Evolutionary conservation across 2,797 vertebrate species (phyloP).

Genomic region (Rhynchotus rufescens): DNA sequence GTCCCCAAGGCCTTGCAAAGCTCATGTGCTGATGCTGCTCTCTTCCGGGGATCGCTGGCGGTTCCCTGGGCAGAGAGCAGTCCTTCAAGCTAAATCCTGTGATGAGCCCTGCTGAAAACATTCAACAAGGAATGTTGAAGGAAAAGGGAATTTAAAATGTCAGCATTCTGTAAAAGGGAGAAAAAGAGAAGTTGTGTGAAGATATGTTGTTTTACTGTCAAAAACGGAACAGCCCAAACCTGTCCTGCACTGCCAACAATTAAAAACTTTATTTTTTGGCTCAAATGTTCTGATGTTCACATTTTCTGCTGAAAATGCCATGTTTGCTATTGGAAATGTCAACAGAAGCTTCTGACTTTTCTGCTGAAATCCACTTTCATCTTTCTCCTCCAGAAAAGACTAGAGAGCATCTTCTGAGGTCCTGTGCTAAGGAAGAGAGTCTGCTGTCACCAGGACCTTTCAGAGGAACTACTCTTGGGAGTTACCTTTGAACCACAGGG

Average conservation of each 20-base stretch:
- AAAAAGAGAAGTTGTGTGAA: slow-evolving; percentile 61
- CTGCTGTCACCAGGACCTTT: not conserved
- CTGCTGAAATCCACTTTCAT: not conserved
- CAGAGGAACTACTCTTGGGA: not conserved
- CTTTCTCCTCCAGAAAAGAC: not conserved
- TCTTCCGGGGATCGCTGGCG: not conserved
- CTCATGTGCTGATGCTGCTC: not conserved
- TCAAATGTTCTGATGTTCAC: slow-evolving; percentile 38
- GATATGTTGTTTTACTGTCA: slow-evolving; percentile 68
- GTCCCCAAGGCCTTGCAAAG: not conserved
- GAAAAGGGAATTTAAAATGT: slow-evolving; percentile 63
- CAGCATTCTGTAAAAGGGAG: slow-evolving; percentile 63
- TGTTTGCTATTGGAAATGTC: not conserved
- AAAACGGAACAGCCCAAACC: slow-evolving; percentile 69
- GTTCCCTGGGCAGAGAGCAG: slow-evolving; percentile 46
- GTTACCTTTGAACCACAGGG: not conserved
- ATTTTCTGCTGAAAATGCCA: slow-evolving; percentile 27
- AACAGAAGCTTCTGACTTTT: not conserved
- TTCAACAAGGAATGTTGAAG: slow-evolving; percentile 32
- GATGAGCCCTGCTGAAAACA: slow-evolving; percentile 33
- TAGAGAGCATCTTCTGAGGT: not conserved
- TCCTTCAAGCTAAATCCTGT: slow-evolving; percentile 23
- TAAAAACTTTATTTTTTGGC: slow-evolving; percentile 54
- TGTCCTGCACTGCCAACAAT: slow-evolving; percentile 58
- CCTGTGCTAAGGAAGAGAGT: not conserved